Evolutionary conservation across 1,140 invertebrate genomes (phyloP).

Genomic region (Aphis gossypii): DNA sequence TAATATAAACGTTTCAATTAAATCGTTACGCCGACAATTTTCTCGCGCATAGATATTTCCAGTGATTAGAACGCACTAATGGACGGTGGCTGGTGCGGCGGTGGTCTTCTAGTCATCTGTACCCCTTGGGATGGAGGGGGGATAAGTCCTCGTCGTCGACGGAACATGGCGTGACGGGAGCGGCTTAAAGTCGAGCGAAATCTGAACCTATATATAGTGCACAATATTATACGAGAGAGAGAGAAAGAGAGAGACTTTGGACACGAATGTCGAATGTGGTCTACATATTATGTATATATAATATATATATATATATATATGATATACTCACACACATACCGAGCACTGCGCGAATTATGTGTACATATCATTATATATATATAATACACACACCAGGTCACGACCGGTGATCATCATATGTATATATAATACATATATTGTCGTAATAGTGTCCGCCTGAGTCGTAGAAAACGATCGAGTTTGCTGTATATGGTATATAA

Average conservation of each 20-base stretch:
- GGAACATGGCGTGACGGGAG: not conserved
- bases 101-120: not conserved
- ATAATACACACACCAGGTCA: not conserved
- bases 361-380: not conserved
- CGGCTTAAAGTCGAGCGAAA: slow-evolving; percentile 10
- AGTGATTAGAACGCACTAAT: slow-evolving; percentile 32
- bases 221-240: not conserved
- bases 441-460: not conserved
- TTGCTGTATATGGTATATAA: not conserved
- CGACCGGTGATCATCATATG: slow-evolving; percentile 7
- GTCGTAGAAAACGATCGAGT: not conserved
- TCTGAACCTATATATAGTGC: not conserved
- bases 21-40: slow-evolving; percentile 49
- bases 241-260: not conserved
- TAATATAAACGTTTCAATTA: slow-evolving; percentile 47
- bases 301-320: not conserved
- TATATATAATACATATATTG: too few relatives aligned
- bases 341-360: not conserved
- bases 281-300: not conserved
- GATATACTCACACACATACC: not conserved
- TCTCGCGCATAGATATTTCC: slow-evolving; percentile 40
- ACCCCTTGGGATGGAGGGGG: not conserved
- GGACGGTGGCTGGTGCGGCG: not conserved
- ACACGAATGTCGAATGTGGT: slow-evolving; percentile 23
- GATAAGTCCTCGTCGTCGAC: not conserved